Percentiles rank a stretch among this genome's conserved stretches.
These are phyloP conservation scores for Arvicanthis niloticus DNA, from an alignment of 2,113 vertebrate species.

Conservation along the genomic window DNA sequence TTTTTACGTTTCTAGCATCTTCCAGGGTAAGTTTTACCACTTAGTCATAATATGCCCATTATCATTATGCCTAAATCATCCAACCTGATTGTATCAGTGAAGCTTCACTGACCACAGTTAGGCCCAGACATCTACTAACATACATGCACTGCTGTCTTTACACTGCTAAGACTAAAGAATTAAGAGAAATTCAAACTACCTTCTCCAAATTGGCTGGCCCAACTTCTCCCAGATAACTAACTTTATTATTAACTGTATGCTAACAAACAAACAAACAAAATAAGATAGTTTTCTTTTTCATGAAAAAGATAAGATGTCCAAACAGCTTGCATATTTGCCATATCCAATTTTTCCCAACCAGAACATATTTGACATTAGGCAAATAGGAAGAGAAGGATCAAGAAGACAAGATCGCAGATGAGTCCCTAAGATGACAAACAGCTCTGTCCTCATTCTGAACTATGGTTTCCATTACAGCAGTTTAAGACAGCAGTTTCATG, in stretches of 20 bases:
- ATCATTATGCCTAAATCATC: neutral
- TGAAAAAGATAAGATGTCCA: conserved; percentile 51
- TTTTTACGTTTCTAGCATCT: conserved; percentile 45
- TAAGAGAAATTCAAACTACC: neutral
- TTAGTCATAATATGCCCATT: neutral
- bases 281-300: conserved; percentile 19
- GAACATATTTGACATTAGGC: conserved; percentile 50
- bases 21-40: conserved; percentile 30
- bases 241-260: neutral
- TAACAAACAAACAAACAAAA: conserved; percentile 39
- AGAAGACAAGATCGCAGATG: conserved; percentile 39
- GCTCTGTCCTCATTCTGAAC: conserved; percentile 7
- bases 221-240: conserved; percentile 53
- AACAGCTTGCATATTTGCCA: conserved; percentile 48
- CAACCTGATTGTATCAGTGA: neutral
- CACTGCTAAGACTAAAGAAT: neutral
- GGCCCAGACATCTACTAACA: neutral
- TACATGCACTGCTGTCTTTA: neutral
- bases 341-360: conserved; percentile 56
- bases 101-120: neutral
- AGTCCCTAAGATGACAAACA: conserved; percentile 17
- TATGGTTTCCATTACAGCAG: conserved; percentile 49
- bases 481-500: conserved; percentile 55
- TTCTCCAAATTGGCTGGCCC: neutral
- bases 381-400: conserved; percentile 59